phyloP scores from a whole-genome alignment of 1,140 invertebrate species.

The Macrosteles quadrilineatus region DNA sequence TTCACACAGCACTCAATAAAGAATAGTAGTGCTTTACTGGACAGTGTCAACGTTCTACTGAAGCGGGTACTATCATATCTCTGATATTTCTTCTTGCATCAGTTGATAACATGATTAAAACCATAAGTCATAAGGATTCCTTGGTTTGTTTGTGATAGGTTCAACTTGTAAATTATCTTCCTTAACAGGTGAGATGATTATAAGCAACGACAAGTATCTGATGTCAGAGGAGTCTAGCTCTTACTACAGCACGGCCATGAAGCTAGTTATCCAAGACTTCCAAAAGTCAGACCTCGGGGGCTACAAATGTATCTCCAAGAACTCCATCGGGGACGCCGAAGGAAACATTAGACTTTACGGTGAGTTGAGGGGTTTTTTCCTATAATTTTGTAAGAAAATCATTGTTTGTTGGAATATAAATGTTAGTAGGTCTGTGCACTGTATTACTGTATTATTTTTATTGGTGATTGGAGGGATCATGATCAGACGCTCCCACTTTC shows the following conservation, averaged over 20 bases:
- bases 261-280: constrained; percentile 76
- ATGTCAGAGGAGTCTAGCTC: constrained; percentile 69
- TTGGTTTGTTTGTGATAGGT: too few relatives aligned
- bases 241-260: constrained; percentile 80
- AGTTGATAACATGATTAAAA: too few relatives aligned
- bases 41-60: too few relatives aligned
- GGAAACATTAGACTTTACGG: constrained; percentile 88
- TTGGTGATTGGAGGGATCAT: too few relatives aligned
- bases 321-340: constrained; percentile 86
- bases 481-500: too few relatives aligned
- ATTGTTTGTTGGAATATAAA: neutral
- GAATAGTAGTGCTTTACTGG: too few relatives aligned
- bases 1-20: too few relatives aligned
- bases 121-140: too few relatives aligned
- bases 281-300: constrained; percentile 78
- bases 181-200: constrained; percentile 85
- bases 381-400: neutral
- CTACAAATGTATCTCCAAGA: constrained; percentile 89
- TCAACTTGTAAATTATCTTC: too few relatives aligned
- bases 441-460: neutral
- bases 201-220: constrained; percentile 76
- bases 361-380: constrained; percentile 55
- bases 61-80: too few relatives aligned
- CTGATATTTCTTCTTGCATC: too few relatives aligned
- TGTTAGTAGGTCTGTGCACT: neutral